Conservation (phyloP, 92 coral and sea anemone species). For the Hydrozoanthus gracilis region DNA sequence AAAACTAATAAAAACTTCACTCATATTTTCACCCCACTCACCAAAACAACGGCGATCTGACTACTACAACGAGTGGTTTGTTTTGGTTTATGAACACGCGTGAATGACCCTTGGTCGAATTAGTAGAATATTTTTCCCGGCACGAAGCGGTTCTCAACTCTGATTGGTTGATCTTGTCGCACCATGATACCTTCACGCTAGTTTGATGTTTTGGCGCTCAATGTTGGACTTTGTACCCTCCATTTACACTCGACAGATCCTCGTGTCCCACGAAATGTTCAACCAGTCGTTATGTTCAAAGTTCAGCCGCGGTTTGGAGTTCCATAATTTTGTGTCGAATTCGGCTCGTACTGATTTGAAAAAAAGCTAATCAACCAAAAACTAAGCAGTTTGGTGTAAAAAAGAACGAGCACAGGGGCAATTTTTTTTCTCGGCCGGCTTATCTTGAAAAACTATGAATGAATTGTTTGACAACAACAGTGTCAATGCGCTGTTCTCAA, state of each 20-base stretch:
- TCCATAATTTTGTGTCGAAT: too few relatives aligned
- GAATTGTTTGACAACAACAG: too few relatives aligned
- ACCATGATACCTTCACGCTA: conserved; percentile 24
- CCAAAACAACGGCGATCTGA: not conserved
- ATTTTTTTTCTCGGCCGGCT: too few relatives aligned
- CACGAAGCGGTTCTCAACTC: not conserved
- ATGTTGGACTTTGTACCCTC: not conserved
- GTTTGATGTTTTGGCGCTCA: not conserved
- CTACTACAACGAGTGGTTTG: not conserved
- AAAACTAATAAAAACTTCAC: not conserved
- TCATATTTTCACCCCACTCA: not conserved
- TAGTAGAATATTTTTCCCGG: conserved; percentile 27
- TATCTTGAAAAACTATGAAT: too few relatives aligned
- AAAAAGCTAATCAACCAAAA: too few relatives aligned
- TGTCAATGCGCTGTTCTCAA: too few relatives aligned
- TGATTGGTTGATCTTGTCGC: conserved; percentile 27
- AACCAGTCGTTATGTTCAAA: too few relatives aligned
- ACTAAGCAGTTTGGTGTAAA: too few relatives aligned
- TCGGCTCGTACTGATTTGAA: too few relatives aligned
- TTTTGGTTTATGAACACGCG: not conserved
- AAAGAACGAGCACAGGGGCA: too few relatives aligned
- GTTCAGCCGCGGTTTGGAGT: too few relatives aligned
- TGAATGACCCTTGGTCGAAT: conserved; percentile 13
- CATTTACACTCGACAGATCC: not conserved
- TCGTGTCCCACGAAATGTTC: too few relatives aligned